Evolutionary conservation across 1,140 invertebrate species (phyloP), one percentile per base, ranked within the genome.

Genomic region (Conopomorpha cramerella): DNA sequence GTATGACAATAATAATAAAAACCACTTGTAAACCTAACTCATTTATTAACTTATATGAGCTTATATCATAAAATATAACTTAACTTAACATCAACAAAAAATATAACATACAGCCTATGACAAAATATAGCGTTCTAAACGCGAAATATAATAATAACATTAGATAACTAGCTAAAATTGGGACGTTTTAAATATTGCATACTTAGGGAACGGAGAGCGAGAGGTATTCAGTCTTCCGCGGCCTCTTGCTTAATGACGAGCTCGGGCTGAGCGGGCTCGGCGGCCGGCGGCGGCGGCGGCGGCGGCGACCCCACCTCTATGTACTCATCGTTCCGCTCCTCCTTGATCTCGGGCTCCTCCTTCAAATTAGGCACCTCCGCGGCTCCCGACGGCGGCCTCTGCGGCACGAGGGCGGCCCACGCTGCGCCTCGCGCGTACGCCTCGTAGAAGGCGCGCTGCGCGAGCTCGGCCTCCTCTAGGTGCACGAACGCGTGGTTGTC

Each of bases 401-500:
- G 61, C 8, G 70, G 38, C 12, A 66, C 66, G 2, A 61, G 67
- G 65, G 63, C 71, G 6, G 71, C 71, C 1, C 64, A 50, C 1
- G 57, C 68, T 4, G 70, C 70, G 2, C 65, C 70, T 17, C 70
- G 49, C 3, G 70, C 67, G 16, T 76, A 76, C 1, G 67, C 70
- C 32, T 76, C 70, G 26, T 76, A 76, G 39, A 76, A 76, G 2
- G 62, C 70, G 36, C 70, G 51, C 36, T 76, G 70, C 4, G 70
- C 70, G 28, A 76, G 57, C 41, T 76, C 71, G 0, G 71, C 77
- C 38, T 79, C 77, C 42, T 79, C 77, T 8, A 79, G 46, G 47
- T 87, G 86, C 8, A 77, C 70, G 34, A 83, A 82, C 8, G 80
- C 79, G 60, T 96, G 95, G 58, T 96, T 93, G 45, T 95, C 91